Evolutionary conservation across 2,113 vertebrate species (phyloP), one percentile per base, ranked within the genome.

Genomic region (Eublepharis macularius): DNA sequence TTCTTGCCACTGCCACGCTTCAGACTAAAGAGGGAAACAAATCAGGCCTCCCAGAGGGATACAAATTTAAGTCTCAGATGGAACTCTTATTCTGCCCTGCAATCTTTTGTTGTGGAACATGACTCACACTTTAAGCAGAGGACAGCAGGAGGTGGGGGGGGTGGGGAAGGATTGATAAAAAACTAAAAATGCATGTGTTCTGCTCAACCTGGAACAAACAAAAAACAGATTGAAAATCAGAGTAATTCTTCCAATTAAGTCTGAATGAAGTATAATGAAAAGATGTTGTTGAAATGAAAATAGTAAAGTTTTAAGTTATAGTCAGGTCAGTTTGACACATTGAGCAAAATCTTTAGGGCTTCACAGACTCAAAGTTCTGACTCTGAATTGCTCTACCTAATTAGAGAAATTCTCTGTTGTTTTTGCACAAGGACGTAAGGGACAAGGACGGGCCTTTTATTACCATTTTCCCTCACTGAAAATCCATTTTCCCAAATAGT

Each of bases 1-100:
- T 7, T 7, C 39, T 45, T 1, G 0, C 0, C 1, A 1, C 9
- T 14, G 69, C 51, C 77, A 32, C 16, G 63, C 6, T 54, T 65
- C 41, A 45, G 7, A 29, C 0, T 3, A 45, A 82, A 78, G 26
- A 77, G 47, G 54, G 45, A 3, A 45, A 72, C 19, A 45, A 45
- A 76, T 13, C 6, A 76, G 76, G 36, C 8, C 51, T 83, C 32
- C 24, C 45, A 68, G 26, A 4, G 68, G 26, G 65, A 76, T 82
- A 16, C 76, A 16, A 66, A 26, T 80, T 86, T 85, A 14, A 83
- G 60, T 89, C 81, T 74, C 6, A 81, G 36, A 11, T 81, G 10
- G 74, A 76, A 57, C n/a, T 83, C 80, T 88, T 45, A 63, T 1
- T 79, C 69, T 83, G 14, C 60, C 72, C 8, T 36, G 43, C 0